Evolutionary conservation across 2,113 vertebrate species (phyloP), one percentile per base, ranked within the genome.

Genomic region (Zosterops pallidus): DNA sequence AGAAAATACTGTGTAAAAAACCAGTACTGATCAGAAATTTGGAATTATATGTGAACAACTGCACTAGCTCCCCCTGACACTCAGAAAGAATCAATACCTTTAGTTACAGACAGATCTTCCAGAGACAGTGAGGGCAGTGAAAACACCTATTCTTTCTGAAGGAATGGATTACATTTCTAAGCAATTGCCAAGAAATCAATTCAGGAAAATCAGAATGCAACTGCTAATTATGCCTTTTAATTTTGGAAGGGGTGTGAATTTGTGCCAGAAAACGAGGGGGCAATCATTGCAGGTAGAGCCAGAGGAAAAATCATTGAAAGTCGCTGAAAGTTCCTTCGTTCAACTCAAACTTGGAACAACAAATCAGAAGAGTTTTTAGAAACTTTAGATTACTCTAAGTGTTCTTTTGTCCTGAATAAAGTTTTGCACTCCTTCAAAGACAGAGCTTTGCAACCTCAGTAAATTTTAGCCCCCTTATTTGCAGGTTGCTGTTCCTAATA

Each of bases 81-180:
- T 18, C 46, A 57, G 71, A 78, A 89, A 83, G 37, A 63, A 62
- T 94, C 53, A 4, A 89, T 95, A 68, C 9, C 41, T 89, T 55
- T 86, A 84, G 81, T 84, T 95, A 94, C 77, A 92, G 91, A 42
- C 41, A 89, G 57, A 72, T 68, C 69, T 89, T 53, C 46, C 53
- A 57, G 83, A 90, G 77, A 67, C 49, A 69, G 57, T 39, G 83
- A 59, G 14, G 64, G 25, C 41, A 89, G 41, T 62, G 64, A 88
- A 94, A 92, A 21, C 29, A 67, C 16, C 37, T 83, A 55, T 69
- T 89, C 25, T 74, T 84, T 85, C 57, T 87, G 53, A 94, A 85
- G 22, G 69, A 86, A 96, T 86, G 71, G 89, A 92, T 92, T 56
- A 24, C 49, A n/a, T 91, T 96, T 91, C 82, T 91, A 91, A 90